These are phyloP conservation scores for Folsomia manolachei DNA, from an alignment of 2,888 invertebrate genomes.

Conservation along the genomic window DNA sequence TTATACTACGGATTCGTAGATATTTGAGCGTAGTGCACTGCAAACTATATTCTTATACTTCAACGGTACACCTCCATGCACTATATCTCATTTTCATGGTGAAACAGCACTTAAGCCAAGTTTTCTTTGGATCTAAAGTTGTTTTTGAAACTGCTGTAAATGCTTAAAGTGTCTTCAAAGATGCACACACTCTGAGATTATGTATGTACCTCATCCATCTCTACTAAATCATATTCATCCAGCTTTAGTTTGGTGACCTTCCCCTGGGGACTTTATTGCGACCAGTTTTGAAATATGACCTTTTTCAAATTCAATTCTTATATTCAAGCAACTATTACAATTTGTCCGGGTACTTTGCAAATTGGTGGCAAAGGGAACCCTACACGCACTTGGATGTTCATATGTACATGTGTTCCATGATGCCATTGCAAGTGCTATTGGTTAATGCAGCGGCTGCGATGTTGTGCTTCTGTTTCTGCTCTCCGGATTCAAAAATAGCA, in stretches of 20 bases:
- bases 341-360: too few species aligned
- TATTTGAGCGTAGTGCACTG: too few species aligned
- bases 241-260: too few species aligned
- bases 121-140: background rate
- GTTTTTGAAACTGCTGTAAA: background rate
- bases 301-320: too few species aligned
- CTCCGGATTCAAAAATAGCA: slow-evolving; percentile 50
- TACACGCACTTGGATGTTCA: background rate
- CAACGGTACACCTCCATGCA: background rate
- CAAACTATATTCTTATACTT: background rate
- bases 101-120: background rate
- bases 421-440: background rate
- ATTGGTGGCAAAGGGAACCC: background rate
- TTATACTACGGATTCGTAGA: background rate
- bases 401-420: too few species aligned
- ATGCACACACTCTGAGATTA: too few species aligned
- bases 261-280: too few species aligned
- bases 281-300: too few species aligned
- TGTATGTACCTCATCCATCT: too few species aligned
- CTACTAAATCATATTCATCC: too few species aligned
- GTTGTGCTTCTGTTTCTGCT: background rate
- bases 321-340: too few species aligned
- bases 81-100: background rate
- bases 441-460: background rate
- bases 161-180: background rate